Base-by-base conservation (phyloP, 2,797 vertebrate genomes). In the Hylomyscus alleni region DNA sequence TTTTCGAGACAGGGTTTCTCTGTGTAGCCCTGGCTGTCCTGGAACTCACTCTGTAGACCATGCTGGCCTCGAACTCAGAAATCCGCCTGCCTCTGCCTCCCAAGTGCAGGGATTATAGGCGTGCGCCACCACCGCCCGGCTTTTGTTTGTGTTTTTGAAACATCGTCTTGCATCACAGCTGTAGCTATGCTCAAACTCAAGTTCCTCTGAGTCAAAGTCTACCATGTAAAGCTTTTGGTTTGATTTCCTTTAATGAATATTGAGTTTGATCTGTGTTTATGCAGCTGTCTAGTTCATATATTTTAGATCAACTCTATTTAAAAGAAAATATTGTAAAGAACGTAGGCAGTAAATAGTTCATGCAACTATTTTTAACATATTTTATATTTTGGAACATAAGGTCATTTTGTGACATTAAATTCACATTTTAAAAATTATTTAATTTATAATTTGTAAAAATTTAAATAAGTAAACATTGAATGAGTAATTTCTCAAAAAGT, bases 171-270 rank as follows among this genome's bases (percentile, higher is more conserved):
- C 1, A 47, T 9, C 81, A 83, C 5, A 44, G 52, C 14, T 83
- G 0, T 12, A 0, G 34, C 37, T 62, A 1, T 11, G 1, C 20
- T 37, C n/a, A 9, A 9, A 58, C 15, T 31, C 15, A 4, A 44
- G 14, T 1, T 62, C 4, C 40, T 84, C 58, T 65, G 58, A 60
- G 13, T 20, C 9, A 31, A 83, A 26, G 24, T 31, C 40, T 47
- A 31, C 47, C 14, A 20, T 1, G 9, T 6, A 4, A 10, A 65
- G 2, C 6, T 84, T 34, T 47, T 47, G 26, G 10, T 7, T 34
- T 34, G 40, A 65, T 47, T 65, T 34, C 31, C 31, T 62, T 84
- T 20, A 10, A 84, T 13, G 4, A 65, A 12, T 84, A 58, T 58
- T 8, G 9, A 65, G 10, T 65, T 29, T 31, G 8, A 47, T 84